A percentile compares a stretch with the other conserved stretches of the same genome.
These are phyloP conservation scores for Sminthurinus aureus DNA, from an alignment of 2,888 invertebrate genomes.

Conservation along the genomic window DNA sequence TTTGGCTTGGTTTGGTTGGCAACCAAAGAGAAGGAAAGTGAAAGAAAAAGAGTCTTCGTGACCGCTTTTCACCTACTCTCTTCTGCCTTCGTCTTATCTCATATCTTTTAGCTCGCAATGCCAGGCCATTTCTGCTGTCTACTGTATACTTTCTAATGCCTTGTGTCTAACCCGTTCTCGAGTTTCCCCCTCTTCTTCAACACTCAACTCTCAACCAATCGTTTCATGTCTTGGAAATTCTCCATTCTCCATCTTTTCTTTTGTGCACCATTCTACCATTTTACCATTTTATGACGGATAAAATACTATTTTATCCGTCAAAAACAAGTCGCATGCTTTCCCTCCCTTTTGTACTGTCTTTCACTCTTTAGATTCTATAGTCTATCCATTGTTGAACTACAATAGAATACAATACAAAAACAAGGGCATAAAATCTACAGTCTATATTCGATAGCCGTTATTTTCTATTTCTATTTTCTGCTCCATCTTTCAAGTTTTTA, in stretches of 20 bases:
- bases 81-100: slow-evolving; percentile 33
- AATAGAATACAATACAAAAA: too few relatives aligned
- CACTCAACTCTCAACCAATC: neutral
- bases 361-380: too few relatives aligned
- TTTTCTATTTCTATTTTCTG: too few relatives aligned
- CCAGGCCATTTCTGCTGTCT: slow-evolving; percentile 1
- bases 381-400: too few relatives aligned
- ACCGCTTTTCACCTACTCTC: slow-evolving; percentile 31
- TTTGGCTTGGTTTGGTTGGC: slow-evolving; percentile 5
- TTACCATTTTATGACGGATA: too few relatives aligned
- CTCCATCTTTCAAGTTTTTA: too few relatives aligned
- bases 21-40: slow-evolving; percentile 18
- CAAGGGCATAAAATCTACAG: too few relatives aligned
- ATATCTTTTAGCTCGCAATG: too few relatives aligned
- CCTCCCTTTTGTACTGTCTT: too few relatives aligned
- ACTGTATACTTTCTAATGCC: slow-evolving; percentile 14
- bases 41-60: slow-evolving; percentile 24
- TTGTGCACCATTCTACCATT: neutral
- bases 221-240: neutral
- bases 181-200: slow-evolving; percentile 7
- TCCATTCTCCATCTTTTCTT: neutral
- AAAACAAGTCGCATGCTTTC: too few relatives aligned
- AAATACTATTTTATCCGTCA: too few relatives aligned
- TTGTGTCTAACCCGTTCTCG: neutral
- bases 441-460: too few relatives aligned